Evolutionary conservation across 2,797 vertebrate genomes (phyloP).

Genomic region (Tarsius wallacei): DNA sequence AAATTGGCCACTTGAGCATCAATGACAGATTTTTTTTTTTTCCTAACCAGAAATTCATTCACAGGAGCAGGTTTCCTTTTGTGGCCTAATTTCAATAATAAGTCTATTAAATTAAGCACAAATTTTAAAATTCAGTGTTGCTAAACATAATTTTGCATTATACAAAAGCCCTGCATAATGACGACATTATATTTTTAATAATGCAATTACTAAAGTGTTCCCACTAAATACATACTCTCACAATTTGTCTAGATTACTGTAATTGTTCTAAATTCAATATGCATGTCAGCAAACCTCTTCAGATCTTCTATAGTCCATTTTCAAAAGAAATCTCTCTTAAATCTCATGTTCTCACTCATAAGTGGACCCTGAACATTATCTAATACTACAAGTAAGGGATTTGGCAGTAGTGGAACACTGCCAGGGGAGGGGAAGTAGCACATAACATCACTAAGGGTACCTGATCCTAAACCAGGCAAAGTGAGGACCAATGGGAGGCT

Average conservation of each 20-base stretch:
- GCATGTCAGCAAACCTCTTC: background rate
- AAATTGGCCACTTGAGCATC: background rate
- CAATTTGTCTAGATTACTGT: background rate
- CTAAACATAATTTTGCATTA: conserved; percentile 18
- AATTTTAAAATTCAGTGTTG: conserved; percentile 3
- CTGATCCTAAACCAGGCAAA: too few species aligned
- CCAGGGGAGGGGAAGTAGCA: too few species aligned
- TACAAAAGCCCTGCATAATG: background rate
- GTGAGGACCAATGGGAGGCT: too few species aligned
- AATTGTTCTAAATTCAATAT: background rate
- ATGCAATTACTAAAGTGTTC: conserved; percentile 1
- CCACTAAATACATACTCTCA: background rate
- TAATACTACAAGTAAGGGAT: too few species aligned
- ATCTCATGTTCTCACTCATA: background rate
- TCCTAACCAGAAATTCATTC: conserved; percentile 17
- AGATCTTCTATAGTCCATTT: background rate
- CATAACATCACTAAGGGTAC: too few species aligned
- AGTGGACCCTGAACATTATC: too few species aligned
- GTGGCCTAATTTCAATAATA: background rate
- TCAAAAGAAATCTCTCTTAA: conserved; percentile 4
- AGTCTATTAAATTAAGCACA: background rate
- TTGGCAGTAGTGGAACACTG: too few species aligned
- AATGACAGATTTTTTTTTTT: background rate
- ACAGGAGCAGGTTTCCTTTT: background rate
- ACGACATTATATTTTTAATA: conserved; percentile 21